These are phyloP conservation scores for Meandrusa payeni DNA, from an alignment of 2,888 invertebrate species.

Conservation along the genomic window DNA sequence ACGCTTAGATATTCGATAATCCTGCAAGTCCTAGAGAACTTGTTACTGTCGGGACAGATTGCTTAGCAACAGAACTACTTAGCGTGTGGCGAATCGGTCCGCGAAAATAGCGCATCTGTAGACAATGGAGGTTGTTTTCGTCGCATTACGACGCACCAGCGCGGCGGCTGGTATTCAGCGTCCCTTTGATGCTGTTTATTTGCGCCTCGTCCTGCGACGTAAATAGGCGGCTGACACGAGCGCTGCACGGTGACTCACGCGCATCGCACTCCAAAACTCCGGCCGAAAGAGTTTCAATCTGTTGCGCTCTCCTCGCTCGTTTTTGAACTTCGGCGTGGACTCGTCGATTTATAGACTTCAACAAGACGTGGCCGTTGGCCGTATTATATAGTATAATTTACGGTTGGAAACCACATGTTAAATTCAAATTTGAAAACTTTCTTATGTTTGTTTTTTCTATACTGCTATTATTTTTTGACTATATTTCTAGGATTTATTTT, in stretches of 20 bases:
- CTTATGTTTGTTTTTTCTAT: too few species aligned
- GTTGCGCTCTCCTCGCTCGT: slow-evolving; percentile 45
- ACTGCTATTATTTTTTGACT: too few species aligned
- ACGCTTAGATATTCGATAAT: too few species aligned
- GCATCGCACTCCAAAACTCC: slow-evolving; percentile 49
- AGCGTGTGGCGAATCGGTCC: slow-evolving; percentile 55
- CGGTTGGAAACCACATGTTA: too few species aligned
- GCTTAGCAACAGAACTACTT: slow-evolving; percentile 28
- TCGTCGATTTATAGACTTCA: too few species aligned
- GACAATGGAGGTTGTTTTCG: slow-evolving; percentile 75
- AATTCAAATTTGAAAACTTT: too few species aligned
- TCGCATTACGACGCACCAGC: slow-evolving; percentile 53
- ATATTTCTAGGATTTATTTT: too few species aligned
- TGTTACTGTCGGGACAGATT: neutral
- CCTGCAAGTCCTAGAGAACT: too few species aligned
- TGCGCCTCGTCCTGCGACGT: slow-evolving; percentile 76
- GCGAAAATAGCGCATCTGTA: slow-evolving; percentile 75
- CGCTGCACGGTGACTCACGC: slow-evolving; percentile 69
- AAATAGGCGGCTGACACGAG: slow-evolving; percentile 78
- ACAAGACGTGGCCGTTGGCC: too few species aligned
- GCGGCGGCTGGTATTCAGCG: slow-evolving; percentile 61
- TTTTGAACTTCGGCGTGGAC: too few species aligned
- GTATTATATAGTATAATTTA: too few species aligned
- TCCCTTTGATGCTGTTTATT: slow-evolving; percentile 79
- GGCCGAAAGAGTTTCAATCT: slow-evolving; percentile 47